Evolutionary conservation across 2,113 vertebrate genomes (phyloP).

Genomic region (Brevimyrus niger): DNA sequence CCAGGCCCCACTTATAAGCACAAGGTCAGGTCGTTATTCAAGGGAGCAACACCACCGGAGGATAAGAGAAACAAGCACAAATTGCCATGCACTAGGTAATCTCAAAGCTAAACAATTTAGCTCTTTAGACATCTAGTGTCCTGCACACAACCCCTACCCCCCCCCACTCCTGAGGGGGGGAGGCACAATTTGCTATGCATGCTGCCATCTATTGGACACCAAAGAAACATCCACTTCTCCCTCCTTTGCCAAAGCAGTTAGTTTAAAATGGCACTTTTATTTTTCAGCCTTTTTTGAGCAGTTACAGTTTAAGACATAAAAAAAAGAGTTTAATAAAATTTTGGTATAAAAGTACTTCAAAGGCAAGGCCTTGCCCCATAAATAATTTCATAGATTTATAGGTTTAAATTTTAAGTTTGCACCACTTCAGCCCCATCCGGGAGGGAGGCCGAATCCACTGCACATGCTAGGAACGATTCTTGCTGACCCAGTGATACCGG

Average conservation of each 20-base stretch:
- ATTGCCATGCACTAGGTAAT: not conserved
- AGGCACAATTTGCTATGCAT: not conserved
- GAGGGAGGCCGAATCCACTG: not conserved
- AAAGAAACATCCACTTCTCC: not conserved
- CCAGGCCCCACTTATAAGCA: not conserved
- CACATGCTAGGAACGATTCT: conserved; percentile 49
- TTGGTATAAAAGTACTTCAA: conserved; percentile 43
- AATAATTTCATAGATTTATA: conserved; percentile 29
- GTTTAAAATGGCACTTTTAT: conserved; percentile 17
- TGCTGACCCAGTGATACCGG: conserved; percentile 90
- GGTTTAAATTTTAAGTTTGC: conserved; percentile 7
- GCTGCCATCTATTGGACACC: not conserved
- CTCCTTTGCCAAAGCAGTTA: not conserved
- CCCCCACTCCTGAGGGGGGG: not conserved
- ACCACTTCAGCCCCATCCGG: not conserved
- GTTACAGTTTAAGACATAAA: conserved; percentile 15
- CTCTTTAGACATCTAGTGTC: not conserved
- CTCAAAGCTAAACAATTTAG: not conserved
- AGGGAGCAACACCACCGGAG: not conserved
- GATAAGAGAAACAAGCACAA: not conserved
- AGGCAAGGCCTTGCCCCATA: conserved; percentile 26
- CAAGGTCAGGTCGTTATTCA: not conserved
- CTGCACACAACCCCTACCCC: not conserved
- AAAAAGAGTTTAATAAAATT: conserved; percentile 5
- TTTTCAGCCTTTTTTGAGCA: conserved; percentile 13